These are phyloP conservation scores for Lycopodina hypogea DNA, from an alignment of 37 sponge, comb jelly and placozoan genomes.

Conservation along the genomic window DNA sequence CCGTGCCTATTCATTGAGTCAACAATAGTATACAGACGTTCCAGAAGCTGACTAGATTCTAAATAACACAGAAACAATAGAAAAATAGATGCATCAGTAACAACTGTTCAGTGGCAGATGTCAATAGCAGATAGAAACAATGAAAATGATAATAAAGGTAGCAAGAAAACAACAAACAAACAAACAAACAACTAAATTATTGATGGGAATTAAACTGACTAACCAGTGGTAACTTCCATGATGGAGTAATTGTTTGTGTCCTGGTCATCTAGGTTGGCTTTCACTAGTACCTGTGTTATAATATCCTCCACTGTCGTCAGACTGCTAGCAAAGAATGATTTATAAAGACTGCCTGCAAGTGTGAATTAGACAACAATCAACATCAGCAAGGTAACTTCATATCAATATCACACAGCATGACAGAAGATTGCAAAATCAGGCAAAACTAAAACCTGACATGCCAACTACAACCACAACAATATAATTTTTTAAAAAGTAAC, in stretches of 20 bases:
- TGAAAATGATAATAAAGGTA: too few species aligned
- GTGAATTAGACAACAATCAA: neutral
- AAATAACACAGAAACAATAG: neutral
- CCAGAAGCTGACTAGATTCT: neutral
- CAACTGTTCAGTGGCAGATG: too few species aligned
- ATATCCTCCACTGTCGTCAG: constrained; percentile 53
- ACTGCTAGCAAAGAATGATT: constrained; percentile 25
- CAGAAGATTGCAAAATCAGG: too few species aligned
- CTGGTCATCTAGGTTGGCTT: constrained; percentile 37
- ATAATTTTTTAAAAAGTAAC: too few species aligned
- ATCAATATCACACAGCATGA: too few species aligned
- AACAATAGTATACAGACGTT: neutral
- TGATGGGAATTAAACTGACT: neutral
- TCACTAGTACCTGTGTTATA: constrained; percentile 42
- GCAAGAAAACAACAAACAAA: too few species aligned
- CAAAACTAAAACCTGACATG: too few species aligned
- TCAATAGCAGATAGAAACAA: too few species aligned
- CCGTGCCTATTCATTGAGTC: neutral
- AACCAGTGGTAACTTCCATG: constrained; percentile 2
- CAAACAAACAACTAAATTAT: too few species aligned
- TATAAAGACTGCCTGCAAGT: constrained; percentile 45
- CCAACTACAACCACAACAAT: too few species aligned
- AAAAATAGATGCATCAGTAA: neutral
- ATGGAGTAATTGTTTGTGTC: constrained; percentile 46
- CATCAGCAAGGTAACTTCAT: neutral